A percentile compares a stretch with the other conserved stretches of the same genome.
These are phyloP conservation scores for Platysternon megacephalum DNA, from an alignment of 2,113 vertebrate species.

Conservation along the genomic window DNA sequence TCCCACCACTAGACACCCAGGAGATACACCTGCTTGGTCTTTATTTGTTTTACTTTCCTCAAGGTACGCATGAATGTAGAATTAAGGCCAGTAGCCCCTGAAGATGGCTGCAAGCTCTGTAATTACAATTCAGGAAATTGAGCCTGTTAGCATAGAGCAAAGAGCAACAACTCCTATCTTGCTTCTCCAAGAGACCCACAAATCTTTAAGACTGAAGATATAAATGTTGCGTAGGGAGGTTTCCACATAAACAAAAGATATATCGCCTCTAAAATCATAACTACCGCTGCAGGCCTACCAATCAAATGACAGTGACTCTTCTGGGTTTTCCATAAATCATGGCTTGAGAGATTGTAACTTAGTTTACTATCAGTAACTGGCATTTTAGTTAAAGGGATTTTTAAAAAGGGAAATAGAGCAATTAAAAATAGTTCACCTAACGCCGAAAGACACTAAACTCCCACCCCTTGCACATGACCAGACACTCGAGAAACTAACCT, in stretches of 20 bases:
- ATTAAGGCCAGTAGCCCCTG: slow-evolving; percentile 24
- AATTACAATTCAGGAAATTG: slow-evolving; percentile 47
- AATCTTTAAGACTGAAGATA: neutral
- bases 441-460: neutral
- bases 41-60: slow-evolving; percentile 51
- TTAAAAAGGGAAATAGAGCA: slow-evolving; percentile 48
- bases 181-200: slow-evolving; percentile 39
- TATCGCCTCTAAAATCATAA: slow-evolving; percentile 22
- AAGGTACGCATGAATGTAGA: neutral
- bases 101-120: slow-evolving; percentile 39
- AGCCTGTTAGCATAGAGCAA: slow-evolving; percentile 34
- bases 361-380: slow-evolving; percentile 29
- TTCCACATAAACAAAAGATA: slow-evolving; percentile 13
- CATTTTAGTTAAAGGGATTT: slow-evolving; percentile 45
- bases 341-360: neutral
- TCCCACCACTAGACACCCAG: neutral
- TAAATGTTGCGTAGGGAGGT: slow-evolving; percentile 4
- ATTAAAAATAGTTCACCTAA: slow-evolving; percentile 36
- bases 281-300: slow-evolving; percentile 35
- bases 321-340: slow-evolving; percentile 43
- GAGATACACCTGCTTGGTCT: neutral
- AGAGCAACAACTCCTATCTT: slow-evolving; percentile 14
- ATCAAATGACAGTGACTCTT: slow-evolving; percentile 5
- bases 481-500: slow-evolving; percentile 28
- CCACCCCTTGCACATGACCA: neutral